Percentiles rank a stretch among this genome's conserved stretches.
Conservation (phyloP, 2,113 vertebrate species). For the Lichenostomus cassidix region DNA sequence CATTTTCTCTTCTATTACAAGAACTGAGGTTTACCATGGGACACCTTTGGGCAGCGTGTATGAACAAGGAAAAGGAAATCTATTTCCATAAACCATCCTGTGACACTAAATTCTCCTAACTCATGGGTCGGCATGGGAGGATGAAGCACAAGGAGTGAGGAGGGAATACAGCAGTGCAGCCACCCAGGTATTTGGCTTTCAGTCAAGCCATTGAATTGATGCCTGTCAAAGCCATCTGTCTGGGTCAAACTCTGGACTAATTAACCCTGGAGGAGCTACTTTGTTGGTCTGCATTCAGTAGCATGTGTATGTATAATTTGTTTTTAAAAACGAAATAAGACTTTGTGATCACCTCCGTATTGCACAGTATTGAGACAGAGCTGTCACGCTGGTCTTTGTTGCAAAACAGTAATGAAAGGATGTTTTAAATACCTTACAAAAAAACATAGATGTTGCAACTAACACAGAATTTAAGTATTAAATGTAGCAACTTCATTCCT, state of each 20-base stretch:
- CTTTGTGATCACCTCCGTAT: not conserved
- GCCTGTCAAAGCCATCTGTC: not conserved
- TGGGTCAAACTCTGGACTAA: not conserved
- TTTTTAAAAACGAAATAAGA: not conserved
- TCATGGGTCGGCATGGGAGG: not conserved
- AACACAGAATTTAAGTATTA: not conserved
- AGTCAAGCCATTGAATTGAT: not conserved
- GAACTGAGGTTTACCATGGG: not conserved
- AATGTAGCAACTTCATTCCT: conserved; percentile 23
- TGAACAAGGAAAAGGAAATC: not conserved
- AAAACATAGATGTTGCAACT: conserved; percentile 36
- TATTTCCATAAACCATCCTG: not conserved
- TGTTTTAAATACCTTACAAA: conserved; percentile 3
- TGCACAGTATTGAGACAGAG: conserved; percentile 37
- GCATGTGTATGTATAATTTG: not conserved
- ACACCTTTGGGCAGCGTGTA: not conserved
- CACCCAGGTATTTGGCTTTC: not conserved
- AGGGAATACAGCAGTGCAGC: not conserved
- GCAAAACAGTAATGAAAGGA: conserved; percentile 51
- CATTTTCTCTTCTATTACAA: not conserved
- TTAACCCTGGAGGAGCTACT: not conserved
- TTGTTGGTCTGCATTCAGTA: not conserved
- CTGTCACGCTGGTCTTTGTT: conserved; percentile 4
- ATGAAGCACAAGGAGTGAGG: not conserved
- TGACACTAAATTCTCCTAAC: not conserved